Conservation (phyloP, 2,797 vertebrate species). For the Atherinosoma microstoma region DNA sequence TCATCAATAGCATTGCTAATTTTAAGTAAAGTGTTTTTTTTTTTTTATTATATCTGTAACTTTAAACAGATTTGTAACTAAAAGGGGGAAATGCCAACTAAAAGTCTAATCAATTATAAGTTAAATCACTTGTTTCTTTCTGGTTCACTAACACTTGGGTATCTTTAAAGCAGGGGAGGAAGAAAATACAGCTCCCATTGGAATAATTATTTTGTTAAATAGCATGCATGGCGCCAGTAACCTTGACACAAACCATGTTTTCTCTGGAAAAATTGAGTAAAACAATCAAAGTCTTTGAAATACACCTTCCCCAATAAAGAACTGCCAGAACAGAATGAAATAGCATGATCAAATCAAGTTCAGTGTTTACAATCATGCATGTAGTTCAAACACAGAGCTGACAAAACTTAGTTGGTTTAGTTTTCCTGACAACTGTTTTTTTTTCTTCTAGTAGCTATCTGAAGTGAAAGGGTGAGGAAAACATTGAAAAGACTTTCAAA, state of each 20-base stretch:
- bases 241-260: neutral
- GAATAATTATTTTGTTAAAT: neutral
- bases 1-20: neutral
- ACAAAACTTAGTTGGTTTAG: conserved; percentile 1
- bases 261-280: neutral
- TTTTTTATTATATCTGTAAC: no score
- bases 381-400: conserved; percentile 24
- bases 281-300: neutral
- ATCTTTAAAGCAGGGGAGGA: neutral
- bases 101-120: neutral
- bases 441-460: conserved; percentile 47
- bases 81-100: neutral
- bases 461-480: conserved; percentile 47
- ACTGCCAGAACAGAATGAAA: neutral
- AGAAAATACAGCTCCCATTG: neutral
- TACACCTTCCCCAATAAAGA: neutral
- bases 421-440: conserved; percentile 35
- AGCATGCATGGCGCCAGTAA: neutral
- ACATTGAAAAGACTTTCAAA: conserved; percentile 77
- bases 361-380: conserved; percentile 30
- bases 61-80: neutral
- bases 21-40: neutral
- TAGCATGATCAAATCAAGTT: conserved; percentile 22
- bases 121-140: neutral
- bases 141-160: neutral